A percentile compares a stretch with the other conserved stretches of the same genome.
These are phyloP conservation scores for Vannuccia rotundouncinata DNA, from an alignment of 2,888 invertebrate species.

Conservation along the genomic window DNA sequence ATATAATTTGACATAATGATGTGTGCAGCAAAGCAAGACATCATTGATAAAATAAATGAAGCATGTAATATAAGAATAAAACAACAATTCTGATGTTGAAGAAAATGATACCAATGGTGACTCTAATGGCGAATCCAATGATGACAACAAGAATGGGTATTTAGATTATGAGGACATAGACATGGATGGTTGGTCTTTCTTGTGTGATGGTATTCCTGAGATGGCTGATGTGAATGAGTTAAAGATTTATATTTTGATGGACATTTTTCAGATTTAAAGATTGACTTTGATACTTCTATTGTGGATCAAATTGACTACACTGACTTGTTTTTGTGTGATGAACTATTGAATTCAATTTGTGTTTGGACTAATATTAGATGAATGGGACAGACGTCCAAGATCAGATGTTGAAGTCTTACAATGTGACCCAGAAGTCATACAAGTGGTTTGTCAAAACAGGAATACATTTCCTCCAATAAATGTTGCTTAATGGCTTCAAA, in stretches of 20 bases:
- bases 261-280: background rate
- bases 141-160: background rate
- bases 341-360: conserved; percentile 18
- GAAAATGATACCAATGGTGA: background rate
- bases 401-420: conserved; percentile 15
- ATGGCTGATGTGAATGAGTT: background rate
- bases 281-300: background rate
- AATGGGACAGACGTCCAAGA: conserved; percentile 19
- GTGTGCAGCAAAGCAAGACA: conserved; percentile 10
- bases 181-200: background rate
- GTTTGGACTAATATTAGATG: conserved; percentile 6
- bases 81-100: conserved; percentile 19
- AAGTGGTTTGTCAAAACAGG: conserved; percentile 16
- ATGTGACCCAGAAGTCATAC: conserved; percentile 13
- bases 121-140: background rate
- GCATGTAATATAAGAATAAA: background rate
- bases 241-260: background rate
- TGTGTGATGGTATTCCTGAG: background rate
- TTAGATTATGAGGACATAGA: background rate
- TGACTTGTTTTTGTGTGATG: conserved; percentile 24
- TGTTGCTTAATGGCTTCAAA: conserved; percentile 8
- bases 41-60: conserved; percentile 14
- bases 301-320: conserved; percentile 17
- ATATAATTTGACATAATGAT: conserved; percentile 17
- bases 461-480: conserved; percentile 6